A percentile compares a stretch with the other conserved stretches of the same genome.
phyloP scores from a whole-genome alignment of 2,113 vertebrate genomes.

The Quiscalus mexicanus region DNA sequence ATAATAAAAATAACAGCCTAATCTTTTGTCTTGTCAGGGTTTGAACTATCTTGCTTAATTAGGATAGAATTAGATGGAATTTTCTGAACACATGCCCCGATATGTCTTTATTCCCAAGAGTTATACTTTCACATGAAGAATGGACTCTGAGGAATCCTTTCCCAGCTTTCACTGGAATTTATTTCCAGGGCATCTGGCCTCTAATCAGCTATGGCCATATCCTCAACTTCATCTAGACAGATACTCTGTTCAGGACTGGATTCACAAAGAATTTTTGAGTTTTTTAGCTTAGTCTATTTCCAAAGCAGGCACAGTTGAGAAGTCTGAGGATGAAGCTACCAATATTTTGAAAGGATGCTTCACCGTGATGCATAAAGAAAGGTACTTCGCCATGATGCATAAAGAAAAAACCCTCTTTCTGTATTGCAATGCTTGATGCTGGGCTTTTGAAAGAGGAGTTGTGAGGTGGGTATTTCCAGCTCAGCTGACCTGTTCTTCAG shows the following conservation, averaged over 20 bases:
- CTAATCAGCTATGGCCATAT: neutral
- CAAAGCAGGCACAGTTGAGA: neutral
- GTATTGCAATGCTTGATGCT: neutral
- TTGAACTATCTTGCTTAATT: neutral
- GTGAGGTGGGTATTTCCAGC: neutral
- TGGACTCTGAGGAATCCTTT: neutral
- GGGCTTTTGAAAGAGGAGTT: neutral
- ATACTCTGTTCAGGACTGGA: neutral
- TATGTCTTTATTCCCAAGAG: neutral
- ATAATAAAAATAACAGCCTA: neutral
- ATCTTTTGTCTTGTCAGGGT: neutral
- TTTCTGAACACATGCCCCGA: neutral
- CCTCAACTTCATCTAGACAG: neutral
- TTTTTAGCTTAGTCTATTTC: neutral
- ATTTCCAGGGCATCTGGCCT: neutral
- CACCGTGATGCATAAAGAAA: neutral
- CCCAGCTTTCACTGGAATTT: neutral
- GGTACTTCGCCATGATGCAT: neutral
- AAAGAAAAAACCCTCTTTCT: neutral
- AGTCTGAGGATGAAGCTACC: neutral
- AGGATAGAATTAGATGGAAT: neutral
- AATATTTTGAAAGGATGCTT: neutral
- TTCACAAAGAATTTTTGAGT: neutral
- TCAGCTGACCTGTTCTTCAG: accelerated
- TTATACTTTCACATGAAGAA: neutral